Base-by-base conservation (phyloP, 2,888 invertebrate species). In the Mayetiola destructor region DNA sequence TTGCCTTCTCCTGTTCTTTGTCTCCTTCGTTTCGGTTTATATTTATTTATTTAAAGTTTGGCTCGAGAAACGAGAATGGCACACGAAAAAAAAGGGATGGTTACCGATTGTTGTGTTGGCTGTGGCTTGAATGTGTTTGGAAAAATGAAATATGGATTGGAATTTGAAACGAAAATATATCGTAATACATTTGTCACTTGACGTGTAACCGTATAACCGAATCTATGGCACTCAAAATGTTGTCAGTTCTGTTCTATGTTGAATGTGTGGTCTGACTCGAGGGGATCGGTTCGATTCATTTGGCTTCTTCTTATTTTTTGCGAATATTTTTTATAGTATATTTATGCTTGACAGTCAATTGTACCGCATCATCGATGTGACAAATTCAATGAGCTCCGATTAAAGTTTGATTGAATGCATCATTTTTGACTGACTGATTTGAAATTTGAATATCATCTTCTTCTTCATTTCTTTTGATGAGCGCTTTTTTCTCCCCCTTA, bases 151-250 rank as follows among this genome's bases (percentile, higher is more conserved):
- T 27, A 27, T 48, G 27, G n/a, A 48, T 48, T 48, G 27, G n/a
- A 48, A 48, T 27, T 48, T 48, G 48, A 48, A 27, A n/a, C 48
- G 48, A 48, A 48, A 27, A 48, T 48, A 27, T 14, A 48, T 48
- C 6, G 48, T 5, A 48, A 48, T 27, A n/a, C n/a, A 48, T 48
- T 48, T 48, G 27, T 27, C 48, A 48, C 12, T 27, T 14, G 16
- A 48, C 29, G 27, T n/a, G n/a, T n/a, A n/a, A n/a, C n/a, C n/a
- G n/a, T n/a, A n/a, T n/a, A n/a, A n/a, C n/a, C n/a, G n/a, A n/a
- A n/a, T n/a, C n/a, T n/a, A n/a, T n/a, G n/a, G n/a, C 48, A 48
- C 27, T 48, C 18, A 16, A 39, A 39, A 27, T n/a, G 48, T 23
- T 16, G 12, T 23, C n/a, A n/a, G n/a, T n/a, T n/a, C n/a, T n/a